phyloP scores from a whole-genome alignment of 2,113 vertebrate species.

The Datnioides undecimradiatus region DNA sequence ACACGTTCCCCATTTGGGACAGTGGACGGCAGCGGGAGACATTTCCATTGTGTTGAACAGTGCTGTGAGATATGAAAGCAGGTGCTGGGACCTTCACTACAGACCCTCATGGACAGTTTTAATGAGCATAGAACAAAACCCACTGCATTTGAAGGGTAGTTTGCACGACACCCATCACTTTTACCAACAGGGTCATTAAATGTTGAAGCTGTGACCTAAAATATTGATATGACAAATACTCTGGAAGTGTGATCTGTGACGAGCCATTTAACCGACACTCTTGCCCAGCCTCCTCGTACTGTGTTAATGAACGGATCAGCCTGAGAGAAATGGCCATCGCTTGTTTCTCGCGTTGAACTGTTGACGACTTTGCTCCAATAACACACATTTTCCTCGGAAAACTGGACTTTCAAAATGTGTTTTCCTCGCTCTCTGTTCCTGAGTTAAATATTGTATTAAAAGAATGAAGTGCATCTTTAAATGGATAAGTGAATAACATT shows the following conservation, averaged over 20 bases:
- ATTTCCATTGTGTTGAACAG: not conserved
- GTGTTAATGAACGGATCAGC: not conserved
- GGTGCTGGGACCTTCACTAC: not conserved
- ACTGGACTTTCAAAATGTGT: not conserved
- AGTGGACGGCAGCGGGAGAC: not conserved
- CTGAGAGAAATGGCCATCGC: not conserved
- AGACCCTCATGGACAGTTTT: not conserved
- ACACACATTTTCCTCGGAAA: not conserved
- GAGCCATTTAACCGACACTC: not conserved
- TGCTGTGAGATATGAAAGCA: slow-evolving; percentile 2
- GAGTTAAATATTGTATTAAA: slow-evolving; percentile 39
- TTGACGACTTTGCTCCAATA: not conserved
- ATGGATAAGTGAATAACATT: slow-evolving; percentile 48
- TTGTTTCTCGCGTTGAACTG: slow-evolving; percentile 4
- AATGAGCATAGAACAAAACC: not conserved
- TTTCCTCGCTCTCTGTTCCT: slow-evolving; percentile 24
- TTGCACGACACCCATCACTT: slow-evolving; percentile 23
- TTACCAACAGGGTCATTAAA: not conserved
- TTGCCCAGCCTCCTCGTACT: not conserved
- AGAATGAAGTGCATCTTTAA: slow-evolving; percentile 40
- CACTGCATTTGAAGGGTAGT: not conserved
- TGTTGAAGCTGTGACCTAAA: not conserved
- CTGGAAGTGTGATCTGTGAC: not conserved
- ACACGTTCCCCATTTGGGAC: slow-evolving; percentile 5
- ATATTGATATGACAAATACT: not conserved